Evolutionary conservation across 2,797 vertebrate species (phyloP).

Genomic region (Acanthis flammea): DNA sequence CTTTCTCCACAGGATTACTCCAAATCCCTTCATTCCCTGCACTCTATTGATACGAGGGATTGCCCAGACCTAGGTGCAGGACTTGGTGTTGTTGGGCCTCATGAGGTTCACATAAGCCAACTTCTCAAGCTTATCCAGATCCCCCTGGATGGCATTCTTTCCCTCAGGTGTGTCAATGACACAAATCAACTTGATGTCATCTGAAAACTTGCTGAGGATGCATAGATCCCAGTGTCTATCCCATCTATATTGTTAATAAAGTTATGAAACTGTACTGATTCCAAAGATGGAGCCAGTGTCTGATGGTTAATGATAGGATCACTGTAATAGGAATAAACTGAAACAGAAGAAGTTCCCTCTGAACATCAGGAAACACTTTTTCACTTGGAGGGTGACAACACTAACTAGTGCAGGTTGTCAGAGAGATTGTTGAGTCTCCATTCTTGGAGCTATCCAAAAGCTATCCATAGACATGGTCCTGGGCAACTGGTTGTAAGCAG

Average conservation of each 20-base stretch:
- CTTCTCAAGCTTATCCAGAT: background rate
- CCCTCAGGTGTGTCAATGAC: background rate
- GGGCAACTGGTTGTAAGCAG: background rate
- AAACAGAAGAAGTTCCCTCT: background rate
- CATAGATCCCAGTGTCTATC: background rate
- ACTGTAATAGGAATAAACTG: background rate
- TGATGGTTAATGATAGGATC: background rate
- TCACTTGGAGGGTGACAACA: background rate
- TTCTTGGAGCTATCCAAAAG: background rate
- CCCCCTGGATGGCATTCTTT: background rate
- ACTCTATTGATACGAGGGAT: accelerated
- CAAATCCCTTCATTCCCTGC: background rate
- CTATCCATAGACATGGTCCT: background rate
- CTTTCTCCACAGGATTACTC: background rate
- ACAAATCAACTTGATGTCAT: background rate
- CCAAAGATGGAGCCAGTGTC: background rate
- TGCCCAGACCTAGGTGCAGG: accelerated
- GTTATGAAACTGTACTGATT: background rate
- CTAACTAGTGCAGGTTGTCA: background rate
- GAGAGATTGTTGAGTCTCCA: background rate
- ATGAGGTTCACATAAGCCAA: background rate
- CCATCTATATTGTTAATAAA: background rate
- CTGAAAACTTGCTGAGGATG: background rate
- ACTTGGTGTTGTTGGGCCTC: background rate
- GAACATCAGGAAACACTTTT: background rate